These are phyloP conservation scores for Drosophila saltans DNA, from an alignment of 1,140 invertebrate genomes.

Conservation along the genomic window DNA sequence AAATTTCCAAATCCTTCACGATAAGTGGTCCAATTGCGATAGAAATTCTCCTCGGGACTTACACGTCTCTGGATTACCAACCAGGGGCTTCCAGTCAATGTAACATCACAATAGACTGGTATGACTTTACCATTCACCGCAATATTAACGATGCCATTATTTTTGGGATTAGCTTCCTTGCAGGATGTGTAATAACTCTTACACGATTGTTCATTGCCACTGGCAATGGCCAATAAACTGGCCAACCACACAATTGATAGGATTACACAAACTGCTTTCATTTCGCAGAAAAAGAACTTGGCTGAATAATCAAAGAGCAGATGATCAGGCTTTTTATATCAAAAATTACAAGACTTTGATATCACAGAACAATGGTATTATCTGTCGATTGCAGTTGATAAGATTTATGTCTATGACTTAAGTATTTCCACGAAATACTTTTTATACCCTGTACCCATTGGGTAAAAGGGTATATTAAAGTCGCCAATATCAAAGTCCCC, in stretches of 20 bases:
- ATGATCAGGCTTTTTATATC: neutral
- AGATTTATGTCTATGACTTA: too few species aligned
- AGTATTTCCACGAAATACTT: too few species aligned
- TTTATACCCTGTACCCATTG: too few species aligned
- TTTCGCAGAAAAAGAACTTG: neutral
- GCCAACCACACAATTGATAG: neutral
- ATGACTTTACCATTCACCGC: constrained; percentile 27
- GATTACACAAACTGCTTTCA: neutral
- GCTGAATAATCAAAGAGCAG: too few species aligned
- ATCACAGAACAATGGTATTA: neutral
- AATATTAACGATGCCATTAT: constrained; percentile 41
- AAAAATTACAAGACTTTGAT: neutral
- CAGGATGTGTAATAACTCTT: constrained; percentile 31
- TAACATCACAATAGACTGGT: constrained; percentile 40
- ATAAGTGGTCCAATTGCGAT: constrained; percentile 40
- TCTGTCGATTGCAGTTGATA: neutral
- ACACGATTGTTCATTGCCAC: neutral
- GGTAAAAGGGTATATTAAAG: too few species aligned
- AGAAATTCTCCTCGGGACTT: constrained; percentile 35
- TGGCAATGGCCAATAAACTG: neutral
- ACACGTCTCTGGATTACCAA: constrained; percentile 48
- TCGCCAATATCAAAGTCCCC: too few species aligned
- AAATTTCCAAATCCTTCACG: constrained; percentile 39
- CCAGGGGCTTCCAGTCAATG: constrained; percentile 22
- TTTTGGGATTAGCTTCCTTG: constrained; percentile 40